Base-by-base conservation (phyloP, 30 jellyfish, hydroid and myxozoan species). In the Aurelia coerulea region DNA sequence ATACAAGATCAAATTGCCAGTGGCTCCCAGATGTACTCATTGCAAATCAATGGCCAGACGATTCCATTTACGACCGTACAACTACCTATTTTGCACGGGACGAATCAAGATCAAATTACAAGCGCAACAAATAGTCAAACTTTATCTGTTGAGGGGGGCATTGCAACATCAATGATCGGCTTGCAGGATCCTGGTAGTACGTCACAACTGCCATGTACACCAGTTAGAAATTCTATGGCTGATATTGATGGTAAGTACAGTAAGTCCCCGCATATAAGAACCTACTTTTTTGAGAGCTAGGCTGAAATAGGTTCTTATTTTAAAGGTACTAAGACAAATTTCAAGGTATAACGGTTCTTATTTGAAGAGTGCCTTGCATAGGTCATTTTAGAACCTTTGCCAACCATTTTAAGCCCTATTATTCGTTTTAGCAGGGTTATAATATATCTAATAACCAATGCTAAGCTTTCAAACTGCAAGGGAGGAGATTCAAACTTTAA, bases 1-100 rank as follows among this genome's bases (percentile, higher is more conserved):
- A 33, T 88, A 42, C 96, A 79, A 42, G 91, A 73, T 1, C 96
- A 88, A 62, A 59, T 89, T 33, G 41, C 85, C 18, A 74, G 78
- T 33, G 99, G 99, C 59, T 64, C 93, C n/a, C 97, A 90, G 66
- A 65, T 94, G 83, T 94, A 94, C 66, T 67, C 99, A 50, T 77
- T 94, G 52, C 99, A 94, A 41, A 83, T 94, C 71, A 89, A 70
- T 53, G 97, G 97, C 11, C 96, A 88, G 62, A 88, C 91, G 0
- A 89, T 94, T 10, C 99, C 99, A 1, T 74, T 94, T 18, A 91
- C 99, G 10, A 91, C 97, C 10, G 73, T 94, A 14, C 96, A 78
- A 76, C 56, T 88, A 37, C 96, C 96, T n/a, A 37, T 74, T 59
- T 60, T 88, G 8, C 96, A 88, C 16, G 58, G 77, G 51, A 58